These are phyloP conservation scores for Crossaster papposus DNA, from an alignment of 53 echinoderm and acorn worm species.

Conservation along the genomic window DNA sequence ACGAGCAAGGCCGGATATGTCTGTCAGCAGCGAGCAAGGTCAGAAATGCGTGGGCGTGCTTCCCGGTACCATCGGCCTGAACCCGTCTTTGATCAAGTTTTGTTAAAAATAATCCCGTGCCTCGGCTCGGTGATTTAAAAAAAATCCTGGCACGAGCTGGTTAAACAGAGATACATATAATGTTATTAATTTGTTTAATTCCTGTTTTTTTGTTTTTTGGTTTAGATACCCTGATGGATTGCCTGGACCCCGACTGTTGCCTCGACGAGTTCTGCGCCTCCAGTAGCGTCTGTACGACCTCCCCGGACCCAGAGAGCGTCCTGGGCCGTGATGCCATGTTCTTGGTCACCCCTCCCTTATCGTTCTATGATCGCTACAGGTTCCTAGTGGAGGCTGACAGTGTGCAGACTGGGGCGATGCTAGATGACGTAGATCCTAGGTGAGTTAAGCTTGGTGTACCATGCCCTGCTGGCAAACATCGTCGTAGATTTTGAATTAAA, in stretches of 20 bases:
- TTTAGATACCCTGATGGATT: slow-evolving; percentile 88
- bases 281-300: slow-evolving; percentile 69
- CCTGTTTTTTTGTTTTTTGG: background rate
- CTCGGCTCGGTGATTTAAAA: too few species aligned
- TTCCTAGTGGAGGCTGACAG: slow-evolving; percentile 82
- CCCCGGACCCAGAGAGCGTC: slow-evolving; percentile 75
- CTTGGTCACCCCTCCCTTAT: slow-evolving; percentile 59
- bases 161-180: too few species aligned
- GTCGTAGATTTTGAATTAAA: too few species aligned
- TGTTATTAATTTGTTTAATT: too few species aligned
- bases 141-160: too few species aligned
- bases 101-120: too few species aligned
- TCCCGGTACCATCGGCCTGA: too few species aligned
- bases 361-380: slow-evolving; percentile 90
- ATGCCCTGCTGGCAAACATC: background rate
- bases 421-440: slow-evolving; percentile 45
- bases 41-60: too few species aligned
- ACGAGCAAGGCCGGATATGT: too few species aligned
- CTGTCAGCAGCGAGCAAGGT: too few species aligned
- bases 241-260: slow-evolving; percentile 96
- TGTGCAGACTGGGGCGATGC: slow-evolving; percentile 68
- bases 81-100: too few species aligned
- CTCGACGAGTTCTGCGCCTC: slow-evolving; percentile 67
- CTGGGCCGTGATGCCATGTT: slow-evolving; percentile 42
- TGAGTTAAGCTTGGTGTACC: slow-evolving; percentile 29